Conservation (phyloP, 2,888 invertebrate species). For the Lycocerus yunnanus region DNA sequence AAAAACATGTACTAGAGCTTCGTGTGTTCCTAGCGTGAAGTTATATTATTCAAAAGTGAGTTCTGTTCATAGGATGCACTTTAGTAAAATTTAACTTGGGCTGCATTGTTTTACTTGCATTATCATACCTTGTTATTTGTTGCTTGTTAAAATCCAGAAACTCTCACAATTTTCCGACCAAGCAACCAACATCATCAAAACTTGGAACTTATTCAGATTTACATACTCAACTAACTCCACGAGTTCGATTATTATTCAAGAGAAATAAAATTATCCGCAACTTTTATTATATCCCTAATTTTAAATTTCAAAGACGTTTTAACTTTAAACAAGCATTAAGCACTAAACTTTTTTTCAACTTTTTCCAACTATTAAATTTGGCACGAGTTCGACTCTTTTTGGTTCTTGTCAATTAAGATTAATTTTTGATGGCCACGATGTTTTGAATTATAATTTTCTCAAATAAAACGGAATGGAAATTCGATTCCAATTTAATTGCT, state of each 20-base stretch:
- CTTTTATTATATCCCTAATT: neutral
- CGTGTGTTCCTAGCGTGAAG: constrained; percentile 26
- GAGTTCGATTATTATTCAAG: neutral
- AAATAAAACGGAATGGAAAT: neutral
- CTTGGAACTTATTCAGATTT: neutral
- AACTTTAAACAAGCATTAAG: neutral
- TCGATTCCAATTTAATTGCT: neutral
- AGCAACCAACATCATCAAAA: neutral
- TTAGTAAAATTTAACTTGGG: constrained; percentile 14
- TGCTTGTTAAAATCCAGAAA: constrained; percentile 10
- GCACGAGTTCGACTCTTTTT: neutral
- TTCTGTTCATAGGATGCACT: constrained; percentile 18
- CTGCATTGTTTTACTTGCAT: constrained; percentile 15
- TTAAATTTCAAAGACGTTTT: neutral
- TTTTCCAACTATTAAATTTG: neutral
- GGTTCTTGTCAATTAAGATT: neutral
- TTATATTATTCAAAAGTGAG: constrained; percentile 25
- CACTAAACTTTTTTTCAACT: neutral
- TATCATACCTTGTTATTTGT: constrained; percentile 5
- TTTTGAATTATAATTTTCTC: neutral
- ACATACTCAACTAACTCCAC: neutral
- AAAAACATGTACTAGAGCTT: constrained; percentile 26
- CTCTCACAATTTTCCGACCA: neutral
- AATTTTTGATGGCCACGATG: neutral
- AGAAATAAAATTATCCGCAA: neutral